Evolutionary conservation across 35 echinoderm and acorn worm species (phyloP).

Genomic region (Heliocidaris erythrogramma): DNA sequence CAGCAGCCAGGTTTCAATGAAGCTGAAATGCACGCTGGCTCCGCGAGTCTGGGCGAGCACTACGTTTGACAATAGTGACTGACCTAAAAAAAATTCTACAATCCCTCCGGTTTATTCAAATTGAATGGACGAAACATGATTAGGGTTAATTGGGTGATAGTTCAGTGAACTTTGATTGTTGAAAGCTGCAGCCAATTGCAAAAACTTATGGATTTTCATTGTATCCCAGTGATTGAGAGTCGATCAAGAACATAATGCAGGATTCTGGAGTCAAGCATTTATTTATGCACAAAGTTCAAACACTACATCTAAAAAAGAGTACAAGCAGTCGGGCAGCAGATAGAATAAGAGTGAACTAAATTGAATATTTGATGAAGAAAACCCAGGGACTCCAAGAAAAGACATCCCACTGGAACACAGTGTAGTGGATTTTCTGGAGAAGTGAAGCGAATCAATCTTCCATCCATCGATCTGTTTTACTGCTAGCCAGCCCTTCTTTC

Average conservation of each 20-base stretch:
- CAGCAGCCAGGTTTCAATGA: background rate
- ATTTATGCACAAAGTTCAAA: background rate
- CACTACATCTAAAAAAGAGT: background rate
- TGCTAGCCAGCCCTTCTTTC: background rate
- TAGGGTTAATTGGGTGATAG: background rate
- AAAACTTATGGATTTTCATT: background rate
- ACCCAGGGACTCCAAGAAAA: no score
- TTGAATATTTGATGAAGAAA: no score
- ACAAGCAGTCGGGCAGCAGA: no score
- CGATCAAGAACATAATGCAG: background rate
- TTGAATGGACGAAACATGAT: background rate
- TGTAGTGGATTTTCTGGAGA: background rate
- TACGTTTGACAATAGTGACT: background rate
- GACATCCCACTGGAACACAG: background rate
- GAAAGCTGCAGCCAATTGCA: background rate
- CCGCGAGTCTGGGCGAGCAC: background rate
- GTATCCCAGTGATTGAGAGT: background rate
- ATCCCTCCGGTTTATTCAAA: background rate
- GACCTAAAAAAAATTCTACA: background rate
- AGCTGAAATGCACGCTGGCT: background rate
- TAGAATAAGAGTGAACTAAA: no score
- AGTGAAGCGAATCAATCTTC: background rate
- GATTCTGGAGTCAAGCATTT: background rate
- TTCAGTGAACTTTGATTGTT: slow-evolving; percentile 11
- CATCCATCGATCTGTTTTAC: background rate